These are phyloP conservation scores for Lagopus muta DNA, from an alignment of 2,113 vertebrate genomes.

Conservation along the genomic window DNA sequence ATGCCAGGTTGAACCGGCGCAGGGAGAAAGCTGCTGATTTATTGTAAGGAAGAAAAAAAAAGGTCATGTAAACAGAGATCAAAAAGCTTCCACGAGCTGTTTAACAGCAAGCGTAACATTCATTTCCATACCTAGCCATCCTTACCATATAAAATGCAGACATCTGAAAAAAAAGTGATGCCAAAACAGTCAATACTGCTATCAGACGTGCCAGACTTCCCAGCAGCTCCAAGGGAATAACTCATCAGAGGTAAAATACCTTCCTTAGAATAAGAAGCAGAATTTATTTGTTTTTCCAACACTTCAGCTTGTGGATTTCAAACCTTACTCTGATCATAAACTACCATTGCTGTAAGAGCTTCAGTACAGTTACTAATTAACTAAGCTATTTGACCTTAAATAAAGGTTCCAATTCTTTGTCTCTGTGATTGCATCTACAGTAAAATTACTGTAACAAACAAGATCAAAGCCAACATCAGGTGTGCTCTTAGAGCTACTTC, in stretches of 20 bases:
- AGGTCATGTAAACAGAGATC: conserved; percentile 14
- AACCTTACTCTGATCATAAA: neutral
- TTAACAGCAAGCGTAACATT: conserved; percentile 25
- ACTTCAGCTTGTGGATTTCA: neutral
- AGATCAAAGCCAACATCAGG: conserved; percentile 22
- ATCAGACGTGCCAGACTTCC: neutral
- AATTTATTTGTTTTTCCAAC: neutral
- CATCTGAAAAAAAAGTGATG: neutral
- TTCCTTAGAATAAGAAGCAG: neutral
- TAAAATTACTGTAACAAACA: neutral
- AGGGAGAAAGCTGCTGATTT: conserved; percentile 15
- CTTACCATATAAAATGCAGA: neutral
- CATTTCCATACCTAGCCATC: neutral
- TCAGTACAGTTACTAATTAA: neutral
- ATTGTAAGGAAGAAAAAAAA: neutral
- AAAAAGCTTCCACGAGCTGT: conserved; percentile 35
- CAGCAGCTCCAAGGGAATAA: neutral
- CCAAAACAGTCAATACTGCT: conserved; percentile 1
- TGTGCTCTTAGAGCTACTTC: neutral
- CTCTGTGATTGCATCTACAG: neutral
- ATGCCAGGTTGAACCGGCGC: neutral
- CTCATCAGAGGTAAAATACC: neutral
- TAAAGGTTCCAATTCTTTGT: neutral
- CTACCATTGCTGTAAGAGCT: neutral
- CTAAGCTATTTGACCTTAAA: neutral